Evolutionary conservation across 1,140 invertebrate species (phyloP).

Genomic region (Gryon sp.): DNA sequence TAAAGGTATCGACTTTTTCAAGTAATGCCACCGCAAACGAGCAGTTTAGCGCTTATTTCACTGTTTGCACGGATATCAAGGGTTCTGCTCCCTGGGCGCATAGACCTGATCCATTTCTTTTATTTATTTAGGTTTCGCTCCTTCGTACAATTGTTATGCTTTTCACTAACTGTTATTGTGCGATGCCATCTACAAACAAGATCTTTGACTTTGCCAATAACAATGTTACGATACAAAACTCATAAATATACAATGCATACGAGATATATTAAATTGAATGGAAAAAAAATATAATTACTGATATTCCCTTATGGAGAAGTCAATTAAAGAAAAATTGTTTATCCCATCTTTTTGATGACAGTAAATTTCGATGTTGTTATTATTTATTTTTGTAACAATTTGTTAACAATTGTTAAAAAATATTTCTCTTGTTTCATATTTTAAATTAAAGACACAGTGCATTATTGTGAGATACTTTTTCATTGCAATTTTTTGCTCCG

Average conservation of each 20-base stretch:
- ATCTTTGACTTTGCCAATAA: constrained; percentile 17
- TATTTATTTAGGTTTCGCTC: constrained; percentile 35
- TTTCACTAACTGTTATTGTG: constrained; percentile 13
- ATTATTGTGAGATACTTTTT: no score
- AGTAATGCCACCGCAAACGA: constrained; percentile 57
- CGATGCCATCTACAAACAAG: constrained; percentile 22
- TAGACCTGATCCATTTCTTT: constrained; percentile 22
- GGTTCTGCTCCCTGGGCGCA: constrained; percentile 13
- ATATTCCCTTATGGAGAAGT: background rate
- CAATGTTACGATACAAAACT: no score
- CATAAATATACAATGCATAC: no score
- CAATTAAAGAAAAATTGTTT: background rate
- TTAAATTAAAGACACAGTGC: background rate
- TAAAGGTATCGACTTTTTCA: constrained; percentile 47
- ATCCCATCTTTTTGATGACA: no score
- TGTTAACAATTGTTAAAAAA: background rate
- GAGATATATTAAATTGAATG: background rate
- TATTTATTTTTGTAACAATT: no score
- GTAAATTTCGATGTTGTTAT: no score
- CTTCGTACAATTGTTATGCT: constrained; percentile 16
- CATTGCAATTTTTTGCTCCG: background rate
- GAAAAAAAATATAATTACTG: background rate
- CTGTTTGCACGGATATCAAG: constrained; percentile 56
- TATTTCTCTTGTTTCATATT: background rate
- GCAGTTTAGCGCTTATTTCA: constrained; percentile 52